phyloP scores from a whole-genome alignment of 2,888 invertebrate species.

The Azorinus chamasolen region DNA sequence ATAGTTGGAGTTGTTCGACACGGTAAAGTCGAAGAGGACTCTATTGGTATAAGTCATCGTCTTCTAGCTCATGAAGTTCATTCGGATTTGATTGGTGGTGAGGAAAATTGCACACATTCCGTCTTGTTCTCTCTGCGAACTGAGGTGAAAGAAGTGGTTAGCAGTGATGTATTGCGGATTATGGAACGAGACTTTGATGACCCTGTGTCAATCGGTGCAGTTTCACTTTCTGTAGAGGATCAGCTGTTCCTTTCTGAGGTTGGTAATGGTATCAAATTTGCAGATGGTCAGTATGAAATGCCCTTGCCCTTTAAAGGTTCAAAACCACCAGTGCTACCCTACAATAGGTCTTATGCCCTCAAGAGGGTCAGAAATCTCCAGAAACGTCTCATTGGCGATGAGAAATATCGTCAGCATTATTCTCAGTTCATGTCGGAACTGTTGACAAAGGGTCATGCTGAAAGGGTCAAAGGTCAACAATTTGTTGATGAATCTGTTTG shows the following conservation, averaged over 20 bases:
- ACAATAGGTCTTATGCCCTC: constrained; percentile 10
- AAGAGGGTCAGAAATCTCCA: constrained; percentile 1
- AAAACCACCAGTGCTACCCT: constrained; percentile 3
- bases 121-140: constrained; percentile 14
- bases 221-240: neutral
- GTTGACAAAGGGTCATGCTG: constrained; percentile 18
- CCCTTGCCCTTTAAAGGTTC: constrained; percentile 16
- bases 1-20: constrained; percentile 32
- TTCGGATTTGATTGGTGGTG: neutral
- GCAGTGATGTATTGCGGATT: neutral
- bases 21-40: neutral
- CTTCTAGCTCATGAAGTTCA: constrained; percentile 14
- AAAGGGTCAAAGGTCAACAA: neutral
- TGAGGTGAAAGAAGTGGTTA: neutral
- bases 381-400: neutral
- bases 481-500: constrained; percentile 1
- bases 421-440: constrained; percentile 11
- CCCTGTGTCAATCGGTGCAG: neutral
- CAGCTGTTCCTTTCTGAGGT: constrained; percentile 2
- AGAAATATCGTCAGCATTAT: constrained; percentile 1
- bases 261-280: neutral
- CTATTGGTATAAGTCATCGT: constrained; percentile 18
- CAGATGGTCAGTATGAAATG: constrained; percentile 20
- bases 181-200: constrained; percentile 28
- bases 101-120: neutral